phyloP scores from a whole-genome alignment of 2,888 invertebrate species.

The Xanthorhoe designata region DNA sequence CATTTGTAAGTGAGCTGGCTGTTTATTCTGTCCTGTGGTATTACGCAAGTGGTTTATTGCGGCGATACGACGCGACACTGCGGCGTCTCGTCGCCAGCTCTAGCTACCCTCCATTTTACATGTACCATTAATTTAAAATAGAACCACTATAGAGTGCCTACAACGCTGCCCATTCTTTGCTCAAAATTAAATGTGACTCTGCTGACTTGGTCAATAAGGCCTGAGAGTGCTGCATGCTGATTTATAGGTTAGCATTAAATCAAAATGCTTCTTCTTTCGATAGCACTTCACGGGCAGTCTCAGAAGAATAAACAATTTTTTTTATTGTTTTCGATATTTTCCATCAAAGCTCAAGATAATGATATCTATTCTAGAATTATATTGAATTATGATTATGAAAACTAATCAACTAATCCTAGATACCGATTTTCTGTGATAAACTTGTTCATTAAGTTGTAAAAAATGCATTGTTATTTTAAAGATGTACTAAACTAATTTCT shows the following conservation, averaged over 20 bases:
- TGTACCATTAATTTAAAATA: constrained; percentile 35
- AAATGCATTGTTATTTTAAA: too few species aligned
- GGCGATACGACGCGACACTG: constrained; percentile 58
- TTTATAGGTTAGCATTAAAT: constrained; percentile 2
- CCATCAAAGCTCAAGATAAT: neutral
- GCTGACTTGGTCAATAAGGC: constrained; percentile 5
- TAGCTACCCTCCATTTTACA: constrained; percentile 37
- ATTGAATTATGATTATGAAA: neutral
- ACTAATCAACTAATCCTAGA: neutral
- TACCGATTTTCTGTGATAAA: neutral
- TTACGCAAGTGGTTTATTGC: constrained; percentile 66
- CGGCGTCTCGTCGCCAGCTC: constrained; percentile 47
- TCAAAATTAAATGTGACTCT: constrained; percentile 12
- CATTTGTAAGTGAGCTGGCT: constrained; percentile 40
- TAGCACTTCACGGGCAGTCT: neutral
- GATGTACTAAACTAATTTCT: neutral
- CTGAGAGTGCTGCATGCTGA: neutral
- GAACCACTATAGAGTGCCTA: constrained; percentile 28
- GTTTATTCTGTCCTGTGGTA: constrained; percentile 45
- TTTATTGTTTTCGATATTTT: neutral
- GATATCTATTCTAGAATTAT: neutral
- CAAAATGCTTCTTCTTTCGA: neutral
- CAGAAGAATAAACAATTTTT: neutral
- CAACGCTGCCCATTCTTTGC: constrained; percentile 12
- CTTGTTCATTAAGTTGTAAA: neutral